phyloP scores from a whole-genome alignment of 2,888 invertebrate species.

The Zaprionus obscuricornis region DNA sequence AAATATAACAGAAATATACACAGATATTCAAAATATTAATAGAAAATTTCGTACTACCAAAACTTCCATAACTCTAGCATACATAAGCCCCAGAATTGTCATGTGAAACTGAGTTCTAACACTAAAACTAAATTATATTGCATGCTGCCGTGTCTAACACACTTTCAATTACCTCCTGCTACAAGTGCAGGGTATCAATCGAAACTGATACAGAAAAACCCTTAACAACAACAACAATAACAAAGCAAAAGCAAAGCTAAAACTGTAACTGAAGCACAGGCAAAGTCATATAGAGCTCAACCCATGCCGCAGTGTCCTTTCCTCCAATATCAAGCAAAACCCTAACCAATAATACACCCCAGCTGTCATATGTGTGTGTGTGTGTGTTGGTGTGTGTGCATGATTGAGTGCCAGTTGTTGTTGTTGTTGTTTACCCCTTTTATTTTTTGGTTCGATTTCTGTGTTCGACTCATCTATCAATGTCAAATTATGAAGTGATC shows the following conservation, averaged over 20 bases:
- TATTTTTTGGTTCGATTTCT: slow-evolving; percentile 62
- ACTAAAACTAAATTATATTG: too few relatives aligned
- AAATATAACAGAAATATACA: too few relatives aligned
- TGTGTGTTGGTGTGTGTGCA: slow-evolving; percentile 45
- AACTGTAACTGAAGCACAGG: slow-evolving; percentile 26
- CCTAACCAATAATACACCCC: slow-evolving; percentile 30
- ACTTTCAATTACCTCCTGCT: too few relatives aligned
- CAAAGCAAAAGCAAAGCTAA: not conserved
- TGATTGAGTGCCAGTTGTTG: slow-evolving; percentile 68
- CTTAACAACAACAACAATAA: too few relatives aligned
- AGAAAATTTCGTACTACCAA: too few relatives aligned
- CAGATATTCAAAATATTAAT: too few relatives aligned
- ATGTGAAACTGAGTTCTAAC: too few relatives aligned
- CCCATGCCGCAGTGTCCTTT: slow-evolving; percentile 14
- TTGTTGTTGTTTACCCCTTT: slow-evolving; percentile 39
- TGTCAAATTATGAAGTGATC: slow-evolving; percentile 84
- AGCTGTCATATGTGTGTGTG: slow-evolving; percentile 5
- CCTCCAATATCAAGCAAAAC: not conserved
- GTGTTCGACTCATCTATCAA: slow-evolving; percentile 82
- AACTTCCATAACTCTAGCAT: too few relatives aligned
- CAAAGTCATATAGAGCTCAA: slow-evolving; percentile 32
- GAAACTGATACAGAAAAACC: too few relatives aligned
- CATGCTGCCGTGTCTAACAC: too few relatives aligned
- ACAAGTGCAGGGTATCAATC: too few relatives aligned
- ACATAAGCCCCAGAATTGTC: too few relatives aligned